Evolutionary conservation across 2,113 vertebrate species (phyloP).

Genomic region (Shinisaurus crocodilurus): DNA sequence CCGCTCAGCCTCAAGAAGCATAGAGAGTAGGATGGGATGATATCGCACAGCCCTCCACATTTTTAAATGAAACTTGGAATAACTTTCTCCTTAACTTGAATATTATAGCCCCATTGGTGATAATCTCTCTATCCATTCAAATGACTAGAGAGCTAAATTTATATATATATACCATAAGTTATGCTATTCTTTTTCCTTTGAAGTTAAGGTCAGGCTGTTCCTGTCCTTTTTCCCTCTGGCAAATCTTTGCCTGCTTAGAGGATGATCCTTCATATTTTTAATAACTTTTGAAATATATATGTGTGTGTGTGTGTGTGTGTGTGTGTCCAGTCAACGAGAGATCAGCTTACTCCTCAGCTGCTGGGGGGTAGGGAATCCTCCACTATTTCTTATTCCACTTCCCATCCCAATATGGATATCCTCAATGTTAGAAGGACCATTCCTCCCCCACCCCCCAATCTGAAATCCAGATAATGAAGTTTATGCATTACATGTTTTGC

Average conservation of each 20-base stretch:
- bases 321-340: neutral
- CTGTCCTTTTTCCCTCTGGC: constrained; percentile 6
- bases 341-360: neutral
- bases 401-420: neutral
- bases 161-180: neutral
- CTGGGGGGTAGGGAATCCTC: neutral
- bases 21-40: no score
- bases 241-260: constrained; percentile 29
- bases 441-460: neutral
- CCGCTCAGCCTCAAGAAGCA: neutral
- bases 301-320: neutral
- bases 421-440: neutral
- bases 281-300: neutral
- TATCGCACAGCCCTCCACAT: neutral
- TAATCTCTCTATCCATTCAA: neutral
- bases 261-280: constrained; percentile 37
- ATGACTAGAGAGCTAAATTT: constrained; percentile 17
- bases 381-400: neutral
- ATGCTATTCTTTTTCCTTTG: constrained; percentile 28
- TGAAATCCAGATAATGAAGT: constrained; percentile 1
- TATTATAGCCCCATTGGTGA: neutral
- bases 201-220: constrained; percentile 6
- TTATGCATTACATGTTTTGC: neutral
- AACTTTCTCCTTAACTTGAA: constrained; percentile 1
- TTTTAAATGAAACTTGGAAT: neutral